These are phyloP conservation scores for Coremacera marginata DNA, from an alignment of 2,888 invertebrate species.

Conservation along the genomic window DNA sequence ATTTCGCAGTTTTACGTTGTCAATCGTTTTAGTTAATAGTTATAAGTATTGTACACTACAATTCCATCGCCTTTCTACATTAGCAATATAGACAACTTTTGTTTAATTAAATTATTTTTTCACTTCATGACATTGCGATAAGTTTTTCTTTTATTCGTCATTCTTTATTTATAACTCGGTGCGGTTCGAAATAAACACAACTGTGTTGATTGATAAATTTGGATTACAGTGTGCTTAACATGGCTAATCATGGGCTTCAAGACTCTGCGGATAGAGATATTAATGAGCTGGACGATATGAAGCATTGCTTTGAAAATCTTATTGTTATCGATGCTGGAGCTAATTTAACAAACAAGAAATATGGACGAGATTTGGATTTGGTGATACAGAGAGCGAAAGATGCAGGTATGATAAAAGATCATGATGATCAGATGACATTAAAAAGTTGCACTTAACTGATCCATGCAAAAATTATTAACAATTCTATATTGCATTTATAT, in stretches of 20 bases:
- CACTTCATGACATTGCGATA: neutral
- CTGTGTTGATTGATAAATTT: neutral
- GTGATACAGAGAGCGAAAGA: conserved; percentile 93
- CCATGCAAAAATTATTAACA: too few relatives aligned
- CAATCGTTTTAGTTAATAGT: too few relatives aligned
- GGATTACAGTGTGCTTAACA: neutral
- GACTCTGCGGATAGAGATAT: neutral
- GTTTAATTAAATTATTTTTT: conserved; percentile 22
- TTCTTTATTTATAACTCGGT: conserved; percentile 30
- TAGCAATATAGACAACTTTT: neutral
- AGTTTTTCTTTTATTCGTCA: conserved; percentile 24
- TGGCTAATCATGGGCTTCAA: conserved; percentile 16
- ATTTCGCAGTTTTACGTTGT: too few relatives aligned
- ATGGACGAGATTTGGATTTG: conserved; percentile 90
- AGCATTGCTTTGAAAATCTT: conserved; percentile 90
- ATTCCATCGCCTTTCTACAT: neutral
- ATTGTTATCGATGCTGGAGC: conserved; percentile 93
- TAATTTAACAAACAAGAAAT: conserved; percentile 94
- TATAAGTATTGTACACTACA: too few relatives aligned
- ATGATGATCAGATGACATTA: too few relatives aligned
- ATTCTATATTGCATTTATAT: too few relatives aligned
- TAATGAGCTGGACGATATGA: conserved; percentile 71
- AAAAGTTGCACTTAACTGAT: too few relatives aligned
- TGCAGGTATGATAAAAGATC: conserved; percentile 75
- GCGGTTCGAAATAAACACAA: neutral